A percentile compares a stretch with the other conserved stretches of the same genome.
phyloP scores from a whole-genome alignment of 2,113 vertebrate genomes.

The Anarhynchus alexandrinus region DNA sequence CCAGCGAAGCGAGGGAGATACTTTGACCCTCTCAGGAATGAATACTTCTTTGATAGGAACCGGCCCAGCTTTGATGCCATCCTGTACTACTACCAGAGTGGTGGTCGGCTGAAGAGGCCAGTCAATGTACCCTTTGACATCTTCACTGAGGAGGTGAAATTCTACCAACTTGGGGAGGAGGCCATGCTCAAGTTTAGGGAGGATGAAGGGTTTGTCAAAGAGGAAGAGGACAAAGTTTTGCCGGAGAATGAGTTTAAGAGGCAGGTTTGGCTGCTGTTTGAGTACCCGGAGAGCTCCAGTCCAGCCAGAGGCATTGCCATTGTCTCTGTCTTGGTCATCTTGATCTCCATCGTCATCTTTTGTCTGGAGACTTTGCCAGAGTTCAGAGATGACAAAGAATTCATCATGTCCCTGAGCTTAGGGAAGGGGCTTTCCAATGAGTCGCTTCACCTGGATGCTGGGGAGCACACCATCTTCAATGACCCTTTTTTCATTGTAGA shows the following conservation, averaged over 20 bases:
- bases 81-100: conserved; percentile 96
- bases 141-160: conserved; percentile 97
- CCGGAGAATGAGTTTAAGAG: conserved; percentile 95
- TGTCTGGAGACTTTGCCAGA: conserved; percentile 96
- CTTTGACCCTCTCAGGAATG: conserved; percentile 96
- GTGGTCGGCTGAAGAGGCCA: conserved; percentile 92
- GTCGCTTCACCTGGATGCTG: conserved; percentile 70
- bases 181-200: conserved; percentile 95
- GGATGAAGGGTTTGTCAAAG: conserved; percentile 96
- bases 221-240: conserved; percentile 91
- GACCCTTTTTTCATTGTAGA: conserved; percentile 99
- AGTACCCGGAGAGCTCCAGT: conserved; percentile 96
- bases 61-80: conserved; percentile 97
- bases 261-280: conserved; percentile 97
- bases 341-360: conserved; percentile 98
- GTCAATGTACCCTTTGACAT: conserved; percentile 96
- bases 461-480: conserved; percentile 91
- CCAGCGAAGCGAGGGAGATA: conserved; percentile 91
- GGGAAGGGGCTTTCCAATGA: conserved; percentile 74
- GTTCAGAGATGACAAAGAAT: conserved; percentile 93
- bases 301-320: conserved; percentile 95
- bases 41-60: conserved; percentile 98
- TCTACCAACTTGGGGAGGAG: conserved; percentile 96
- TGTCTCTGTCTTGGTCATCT: conserved; percentile 94
- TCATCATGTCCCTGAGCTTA: conserved; percentile 72